These are phyloP conservation scores for Muschampia plurimacula DNA, from an alignment of 2,888 invertebrate genomes.

Conservation along the genomic window DNA sequence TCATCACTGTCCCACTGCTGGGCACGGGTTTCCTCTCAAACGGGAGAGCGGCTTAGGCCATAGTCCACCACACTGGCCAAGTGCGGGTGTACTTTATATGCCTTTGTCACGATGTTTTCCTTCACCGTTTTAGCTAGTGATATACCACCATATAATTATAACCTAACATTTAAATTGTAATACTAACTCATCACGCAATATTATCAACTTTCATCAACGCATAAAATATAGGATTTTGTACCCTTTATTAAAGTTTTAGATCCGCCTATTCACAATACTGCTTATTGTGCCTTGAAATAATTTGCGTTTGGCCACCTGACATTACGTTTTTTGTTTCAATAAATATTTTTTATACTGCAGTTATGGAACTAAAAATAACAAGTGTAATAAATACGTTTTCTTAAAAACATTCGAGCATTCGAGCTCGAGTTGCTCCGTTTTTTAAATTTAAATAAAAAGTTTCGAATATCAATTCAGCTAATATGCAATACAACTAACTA, in stretches of 20 bases:
- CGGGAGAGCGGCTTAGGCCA: too few relatives aligned
- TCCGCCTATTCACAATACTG: slow-evolving; percentile 16
- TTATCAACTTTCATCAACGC: background rate
- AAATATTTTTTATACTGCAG: slow-evolving; percentile 10
- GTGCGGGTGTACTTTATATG: too few relatives aligned
- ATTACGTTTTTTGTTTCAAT: slow-evolving; percentile 34
- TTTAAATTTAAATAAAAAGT: background rate
- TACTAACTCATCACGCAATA: background rate
- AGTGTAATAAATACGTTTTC: background rate
- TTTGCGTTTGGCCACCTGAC: slow-evolving; percentile 25
- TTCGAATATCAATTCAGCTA: background rate
- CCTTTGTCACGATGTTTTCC: too few relatives aligned
- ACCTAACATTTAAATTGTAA: background rate
- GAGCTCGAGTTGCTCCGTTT: background rate
- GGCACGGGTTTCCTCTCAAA: too few relatives aligned
- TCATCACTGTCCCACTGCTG: too few relatives aligned
- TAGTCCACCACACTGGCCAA: too few relatives aligned
- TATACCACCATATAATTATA: background rate
- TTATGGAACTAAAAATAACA: background rate
- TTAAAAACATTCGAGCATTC: background rate
- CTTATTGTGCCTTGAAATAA: slow-evolving; percentile 35
- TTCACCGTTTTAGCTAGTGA: too few relatives aligned
- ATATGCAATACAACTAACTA: slow-evolving; percentile 2
- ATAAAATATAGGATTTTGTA: slow-evolving; percentile 43
- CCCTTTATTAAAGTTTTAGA: slow-evolving; percentile 42